Evolutionary conservation across 2,888 invertebrate genomes (phyloP).

Genomic region (Crocallis elinguaria): DNA sequence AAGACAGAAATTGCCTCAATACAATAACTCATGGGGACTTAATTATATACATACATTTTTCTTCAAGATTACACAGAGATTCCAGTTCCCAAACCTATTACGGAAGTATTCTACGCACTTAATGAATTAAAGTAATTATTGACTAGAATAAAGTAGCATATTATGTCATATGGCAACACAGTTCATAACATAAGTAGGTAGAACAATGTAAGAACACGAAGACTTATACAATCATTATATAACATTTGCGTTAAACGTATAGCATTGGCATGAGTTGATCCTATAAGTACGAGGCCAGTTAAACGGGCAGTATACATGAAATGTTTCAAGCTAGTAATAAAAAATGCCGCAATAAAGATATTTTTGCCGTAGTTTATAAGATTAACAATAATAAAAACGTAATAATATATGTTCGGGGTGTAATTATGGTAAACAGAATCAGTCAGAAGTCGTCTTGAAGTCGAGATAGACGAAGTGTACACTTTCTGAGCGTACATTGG

Average conservation of each 20-base stretch:
- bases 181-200: conserved; percentile 19
- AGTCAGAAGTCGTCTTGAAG: conserved; percentile 47
- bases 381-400: conserved; percentile 56
- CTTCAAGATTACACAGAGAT: not conserved
- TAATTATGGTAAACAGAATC: conserved; percentile 44
- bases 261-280: conserved; percentile 47
- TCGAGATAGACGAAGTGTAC: conserved; percentile 39
- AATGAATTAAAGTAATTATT: conserved; percentile 49
- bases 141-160: conserved; percentile 63
- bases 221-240: conserved; percentile 9
- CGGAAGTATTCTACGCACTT: conserved; percentile 47
- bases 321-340: conserved; percentile 51
- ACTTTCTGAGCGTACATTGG: conserved; percentile 58
- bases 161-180: conserved; percentile 47
- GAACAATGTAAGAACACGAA: conserved; percentile 11
- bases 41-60: conserved; percentile 20
- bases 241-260: conserved; percentile 6
- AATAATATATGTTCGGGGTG: conserved; percentile 43
- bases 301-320: conserved; percentile 43
- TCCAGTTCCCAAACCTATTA: conserved; percentile 30
- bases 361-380: conserved; percentile 53
- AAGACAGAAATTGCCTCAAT: conserved; percentile 25
- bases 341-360: conserved; percentile 53
- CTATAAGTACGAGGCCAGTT: conserved; percentile 43
- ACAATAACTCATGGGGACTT: conserved; percentile 19